These are phyloP conservation scores for Choloepus didactylus DNA, from an alignment of 2,797 vertebrate species.

Conservation along the genomic window DNA sequence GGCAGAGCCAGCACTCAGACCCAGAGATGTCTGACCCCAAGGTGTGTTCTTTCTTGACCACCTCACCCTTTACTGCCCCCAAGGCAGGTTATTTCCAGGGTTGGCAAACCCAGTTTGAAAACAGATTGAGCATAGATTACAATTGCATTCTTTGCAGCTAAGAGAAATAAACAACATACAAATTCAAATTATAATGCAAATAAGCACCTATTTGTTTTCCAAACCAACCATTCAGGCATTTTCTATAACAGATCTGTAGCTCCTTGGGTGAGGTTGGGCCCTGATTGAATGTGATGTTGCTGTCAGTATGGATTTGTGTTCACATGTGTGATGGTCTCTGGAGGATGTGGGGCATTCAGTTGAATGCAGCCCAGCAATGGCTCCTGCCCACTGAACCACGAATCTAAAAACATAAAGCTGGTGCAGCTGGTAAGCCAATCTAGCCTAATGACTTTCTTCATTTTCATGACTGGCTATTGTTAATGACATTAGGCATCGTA, in stretches of 20 bases:
- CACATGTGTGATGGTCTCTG: neutral
- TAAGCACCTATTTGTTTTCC: slow-evolving; percentile 34
- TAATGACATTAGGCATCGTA: slow-evolving; percentile 58
- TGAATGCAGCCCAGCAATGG: neutral
- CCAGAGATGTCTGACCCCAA: neutral
- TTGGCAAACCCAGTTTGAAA: neutral
- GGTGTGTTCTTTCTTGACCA: neutral
- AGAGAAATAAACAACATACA: neutral
- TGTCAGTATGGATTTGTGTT: slow-evolving; percentile 45
- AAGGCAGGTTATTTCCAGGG: neutral
- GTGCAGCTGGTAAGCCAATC: neutral
- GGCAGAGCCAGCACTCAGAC: neutral
- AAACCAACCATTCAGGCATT: slow-evolving; percentile 32
- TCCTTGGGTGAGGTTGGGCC: neutral
- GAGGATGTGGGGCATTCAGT: neutral
- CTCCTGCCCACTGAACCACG: neutral
- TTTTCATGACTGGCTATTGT: slow-evolving; percentile 54
- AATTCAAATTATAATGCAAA: slow-evolving; percentile 61
- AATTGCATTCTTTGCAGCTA: neutral
- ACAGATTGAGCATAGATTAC: neutral
- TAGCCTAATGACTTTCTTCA: slow-evolving; percentile 42
- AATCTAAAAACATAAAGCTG: neutral
- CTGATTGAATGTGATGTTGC: slow-evolving; percentile 62
- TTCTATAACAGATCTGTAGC: neutral
- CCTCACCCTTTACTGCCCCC: neutral